Conservation (phyloP, 2,888 invertebrate genomes). For the Hedya salicella region DNA sequence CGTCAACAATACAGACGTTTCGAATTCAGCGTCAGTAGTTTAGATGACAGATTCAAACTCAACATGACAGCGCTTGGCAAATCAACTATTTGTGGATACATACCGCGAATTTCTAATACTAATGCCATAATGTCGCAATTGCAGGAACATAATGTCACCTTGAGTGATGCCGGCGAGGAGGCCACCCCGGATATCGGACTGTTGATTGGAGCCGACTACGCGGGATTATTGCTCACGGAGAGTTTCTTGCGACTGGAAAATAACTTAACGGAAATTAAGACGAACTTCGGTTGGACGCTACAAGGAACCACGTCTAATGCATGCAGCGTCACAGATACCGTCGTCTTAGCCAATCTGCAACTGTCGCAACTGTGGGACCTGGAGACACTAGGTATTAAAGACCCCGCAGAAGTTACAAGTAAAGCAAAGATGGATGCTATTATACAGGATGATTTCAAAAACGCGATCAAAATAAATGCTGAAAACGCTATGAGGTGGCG, state of each 20-base stretch:
- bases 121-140: not conserved
- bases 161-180: constrained; percentile 18
- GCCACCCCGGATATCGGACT: constrained; percentile 17
- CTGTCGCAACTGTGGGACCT: constrained; percentile 1
- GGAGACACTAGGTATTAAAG: not conserved
- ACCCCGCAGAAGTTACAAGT: too few relatives aligned
- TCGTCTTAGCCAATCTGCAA: not conserved
- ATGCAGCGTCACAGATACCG: not conserved
- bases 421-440: not conserved
- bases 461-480: not conserved
- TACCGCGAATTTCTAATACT: not conserved
- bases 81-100: not conserved
- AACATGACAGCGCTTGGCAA: not conserved
- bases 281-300: constrained; percentile 4
- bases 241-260: constrained; percentile 1
- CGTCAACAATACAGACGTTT: not conserved
- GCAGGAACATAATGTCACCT: constrained; percentile 18
- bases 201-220: constrained; percentile 11
- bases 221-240: constrained; percentile 10
- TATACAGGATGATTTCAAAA: not conserved
- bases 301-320: not conserved
- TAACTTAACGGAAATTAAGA: not conserved
- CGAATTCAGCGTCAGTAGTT: not conserved
- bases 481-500: not conserved
- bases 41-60: not conserved